These are phyloP conservation scores for Bos taurus DNA, from an alignment of 2,113 vertebrate species.

Conservation along the genomic window ARS-UCD2.0 NC_037346.1:41810001-41810500, in stretches of 20 bases:
- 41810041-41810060: background rate
- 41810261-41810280: background rate
- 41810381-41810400: background rate
- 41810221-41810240: background rate
- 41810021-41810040: background rate
- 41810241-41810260: background rate
- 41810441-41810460: too few relatives aligned
- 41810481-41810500: too few relatives aligned
- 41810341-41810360: background rate
- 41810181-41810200: background rate
- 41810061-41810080: background rate
- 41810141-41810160: background rate
- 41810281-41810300: background rate
- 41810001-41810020: rapidly evolving
- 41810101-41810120: background rate
- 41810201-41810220: background rate
- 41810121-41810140: background rate
- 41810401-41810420: background rate
- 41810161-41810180: background rate
- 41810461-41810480: too few relatives aligned
- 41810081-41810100: background rate
- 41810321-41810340: background rate
- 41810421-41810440: background rate
- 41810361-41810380: background rate
- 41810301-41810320: background rate